Conservation (phyloP, 1,140 invertebrate species). For the Drosophila takahashii region DNA sequence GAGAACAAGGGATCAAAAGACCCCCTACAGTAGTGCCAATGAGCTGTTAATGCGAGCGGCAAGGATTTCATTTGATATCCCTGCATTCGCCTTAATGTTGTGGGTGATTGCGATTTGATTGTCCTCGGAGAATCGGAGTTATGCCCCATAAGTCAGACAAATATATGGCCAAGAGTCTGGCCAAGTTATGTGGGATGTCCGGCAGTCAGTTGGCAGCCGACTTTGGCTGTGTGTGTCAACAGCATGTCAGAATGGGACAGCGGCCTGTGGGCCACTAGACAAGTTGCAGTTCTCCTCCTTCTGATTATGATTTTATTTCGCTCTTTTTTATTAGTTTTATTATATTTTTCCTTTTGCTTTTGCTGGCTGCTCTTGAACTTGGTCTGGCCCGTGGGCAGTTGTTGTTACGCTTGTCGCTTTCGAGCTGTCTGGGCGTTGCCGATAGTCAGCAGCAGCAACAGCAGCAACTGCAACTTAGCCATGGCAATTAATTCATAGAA, state of each 20-base stretch:
- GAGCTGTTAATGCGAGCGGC: constrained; percentile 81
- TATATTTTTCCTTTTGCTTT: not conserved
- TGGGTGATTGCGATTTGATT: constrained; percentile 81
- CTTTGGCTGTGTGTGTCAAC: constrained; percentile 72
- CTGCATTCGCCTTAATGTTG: constrained; percentile 73
- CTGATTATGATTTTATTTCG: constrained; percentile 47
- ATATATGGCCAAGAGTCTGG: constrained; percentile 49
- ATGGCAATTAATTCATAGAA: constrained; percentile 80
- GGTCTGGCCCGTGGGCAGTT: constrained; percentile 73
- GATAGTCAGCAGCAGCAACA: constrained; percentile 56
- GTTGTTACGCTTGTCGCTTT: constrained; percentile 78
- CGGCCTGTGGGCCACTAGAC: constrained; percentile 63
- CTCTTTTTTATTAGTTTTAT: constrained; percentile 15
- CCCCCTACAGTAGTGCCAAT: constrained; percentile 81
- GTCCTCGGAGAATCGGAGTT: constrained; percentile 17
- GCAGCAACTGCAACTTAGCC: constrained; percentile 55
- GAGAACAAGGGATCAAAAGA: constrained; percentile 20
- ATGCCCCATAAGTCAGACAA: constrained; percentile 31
- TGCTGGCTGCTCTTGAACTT: constrained; percentile 45
- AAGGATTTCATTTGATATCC: constrained; percentile 74
- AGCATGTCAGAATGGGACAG: constrained; percentile 71
- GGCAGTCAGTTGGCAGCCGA: constrained; percentile 62
- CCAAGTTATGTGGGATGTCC: constrained; percentile 71
- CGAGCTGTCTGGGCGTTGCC: constrained; percentile 66
- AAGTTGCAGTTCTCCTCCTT: constrained; percentile 38